Conservation (phyloP, 2,113 vertebrate species). For the Odobenus rosmarus region DNA sequence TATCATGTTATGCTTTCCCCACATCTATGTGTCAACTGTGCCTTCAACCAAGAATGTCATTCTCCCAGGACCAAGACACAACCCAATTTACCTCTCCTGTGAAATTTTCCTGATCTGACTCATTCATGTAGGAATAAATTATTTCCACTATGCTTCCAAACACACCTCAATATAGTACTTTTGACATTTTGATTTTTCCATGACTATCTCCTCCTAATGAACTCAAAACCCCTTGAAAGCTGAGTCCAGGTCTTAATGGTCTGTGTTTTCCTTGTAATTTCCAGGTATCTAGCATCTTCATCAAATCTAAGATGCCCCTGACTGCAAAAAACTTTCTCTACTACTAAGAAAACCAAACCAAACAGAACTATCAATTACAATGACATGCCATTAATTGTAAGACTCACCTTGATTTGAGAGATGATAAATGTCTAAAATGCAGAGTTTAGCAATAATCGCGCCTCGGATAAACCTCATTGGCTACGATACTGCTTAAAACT, state of each 20-base stretch:
- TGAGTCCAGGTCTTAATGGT: background rate
- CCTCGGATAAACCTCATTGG: no score
- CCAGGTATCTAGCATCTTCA: background rate
- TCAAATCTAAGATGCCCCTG: slow-evolving; percentile 28
- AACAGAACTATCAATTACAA: slow-evolving; percentile 6
- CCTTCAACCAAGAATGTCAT: background rate
- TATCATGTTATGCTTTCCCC: background rate
- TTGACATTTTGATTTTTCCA: background rate
- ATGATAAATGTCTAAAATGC: slow-evolving; percentile 26
- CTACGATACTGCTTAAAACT: background rate
- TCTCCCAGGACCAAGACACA: background rate
- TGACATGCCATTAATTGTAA: background rate
- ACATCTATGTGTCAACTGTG: background rate
- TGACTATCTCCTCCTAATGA: background rate
- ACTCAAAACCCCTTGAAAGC: background rate
- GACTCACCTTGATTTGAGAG: slow-evolving; percentile 63
- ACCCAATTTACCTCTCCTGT: background rate
- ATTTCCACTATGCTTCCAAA: background rate
- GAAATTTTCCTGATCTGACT: background rate
- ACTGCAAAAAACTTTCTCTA: slow-evolving; percentile 11
- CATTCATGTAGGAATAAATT: background rate
- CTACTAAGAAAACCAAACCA: slow-evolving; percentile 35
- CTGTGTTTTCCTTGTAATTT: slow-evolving; percentile 1
- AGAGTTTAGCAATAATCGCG: background rate
- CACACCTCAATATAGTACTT: background rate